Base-by-base conservation (phyloP, 2,888 invertebrate species). In the Mesorhabditis sp. region DNA sequence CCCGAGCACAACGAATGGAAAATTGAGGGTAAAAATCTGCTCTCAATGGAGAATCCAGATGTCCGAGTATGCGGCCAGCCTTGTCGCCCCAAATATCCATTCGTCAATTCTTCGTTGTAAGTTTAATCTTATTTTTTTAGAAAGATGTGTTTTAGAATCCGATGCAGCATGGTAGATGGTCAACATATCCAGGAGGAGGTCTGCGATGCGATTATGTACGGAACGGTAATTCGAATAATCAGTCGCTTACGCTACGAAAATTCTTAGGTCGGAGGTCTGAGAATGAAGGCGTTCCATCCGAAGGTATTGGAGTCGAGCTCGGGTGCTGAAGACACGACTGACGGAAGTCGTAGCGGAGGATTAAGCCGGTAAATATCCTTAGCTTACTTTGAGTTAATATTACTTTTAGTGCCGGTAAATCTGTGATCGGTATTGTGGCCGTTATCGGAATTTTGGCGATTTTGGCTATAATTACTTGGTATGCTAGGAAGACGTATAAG, bases 261-360 rank as follows among this genome's bases (percentile, higher is more conserved):
- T 28, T 28, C 28, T 50, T 50, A 13, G 10, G 7, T 50, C 58
- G n/a, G 10, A 50, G 58, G n/a, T 50, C n/a, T 50, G 58, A 13
- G 58, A 50, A 10, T n/a, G 58, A 13, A 50, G n/a, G n/a, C n/a
- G n/a, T 50, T 50, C 58, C n/a, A 28, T 28, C 28, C 28, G 28
- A 28, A 28, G 28, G 28, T 28, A 28, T 28, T 28, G 28, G 28
- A 28, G 28, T 28, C 28, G 28, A 28, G 28, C 28, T 28, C 58
- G 10, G 58, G 58, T 13, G 7, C 58, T 50, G 58, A n/a, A 13
- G 58, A 50, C n/a, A 50, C 58, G n/a, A 50, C 58, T 50, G 58
- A n/a, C n/a, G n/a, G n/a, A 50, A n/a, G n/a, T 50, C 10, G n/a
- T 50, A 50, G n/a, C 58, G n/a, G n/a, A 50, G 58, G 58, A 50